A percentile compares a stretch with the other conserved stretches of the same genome.
Evolutionary conservation across 2,113 vertebrate species (phyloP).

Genomic region (Urocitellus parryii): DNA sequence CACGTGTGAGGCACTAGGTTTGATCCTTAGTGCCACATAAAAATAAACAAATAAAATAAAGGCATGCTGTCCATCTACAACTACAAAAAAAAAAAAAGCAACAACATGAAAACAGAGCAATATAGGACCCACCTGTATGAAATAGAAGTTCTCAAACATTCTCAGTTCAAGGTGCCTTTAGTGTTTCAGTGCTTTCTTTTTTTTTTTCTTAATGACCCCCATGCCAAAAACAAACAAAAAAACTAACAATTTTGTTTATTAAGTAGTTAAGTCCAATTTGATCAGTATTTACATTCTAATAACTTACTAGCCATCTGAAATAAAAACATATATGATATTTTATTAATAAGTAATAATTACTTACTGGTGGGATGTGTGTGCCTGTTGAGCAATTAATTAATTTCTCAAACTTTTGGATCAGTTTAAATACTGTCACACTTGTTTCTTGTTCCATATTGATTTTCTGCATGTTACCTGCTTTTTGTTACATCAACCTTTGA

Average conservation of each 20-base stretch:
- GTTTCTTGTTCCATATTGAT: slow-evolving; percentile 11
- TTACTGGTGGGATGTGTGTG: not conserved
- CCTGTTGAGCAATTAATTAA: not conserved
- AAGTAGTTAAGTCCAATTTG: not conserved
- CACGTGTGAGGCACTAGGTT: no score
- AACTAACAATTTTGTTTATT: not conserved
- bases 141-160: not conserved
- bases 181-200: not conserved
- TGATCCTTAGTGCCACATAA: no score
- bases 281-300: not conserved
- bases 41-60: no score
- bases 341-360: not conserved
- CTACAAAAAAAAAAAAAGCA: not conserved
- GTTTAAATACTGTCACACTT: not conserved
- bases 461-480: not conserved
- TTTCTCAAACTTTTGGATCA: not conserved
- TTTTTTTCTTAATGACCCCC: not conserved
- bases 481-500: not conserved
- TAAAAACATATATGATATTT: not conserved
- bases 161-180: not conserved
- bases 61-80: no score
- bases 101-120: not conserved
- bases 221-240: not conserved
- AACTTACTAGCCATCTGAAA: not conserved
- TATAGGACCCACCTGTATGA: not conserved